Percentiles rank a stretch among this genome's conserved stretches.
phyloP scores from a whole-genome alignment of 2,888 invertebrate species.

The Torymus aiolomorphi region DNA sequence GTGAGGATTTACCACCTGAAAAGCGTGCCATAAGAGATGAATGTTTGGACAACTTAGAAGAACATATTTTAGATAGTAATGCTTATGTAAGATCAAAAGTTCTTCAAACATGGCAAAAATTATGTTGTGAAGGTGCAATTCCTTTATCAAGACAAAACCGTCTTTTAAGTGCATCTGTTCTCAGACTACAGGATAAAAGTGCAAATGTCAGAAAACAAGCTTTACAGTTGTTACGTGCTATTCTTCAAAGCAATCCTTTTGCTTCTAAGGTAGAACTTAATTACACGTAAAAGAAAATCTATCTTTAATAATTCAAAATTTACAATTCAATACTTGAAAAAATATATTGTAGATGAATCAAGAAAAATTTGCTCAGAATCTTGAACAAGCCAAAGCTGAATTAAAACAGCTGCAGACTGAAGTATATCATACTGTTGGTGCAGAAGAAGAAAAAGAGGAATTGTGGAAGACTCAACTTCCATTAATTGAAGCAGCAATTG shows the following conservation, averaged over 20 bases:
- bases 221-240: constrained; percentile 84
- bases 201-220: constrained; percentile 91
- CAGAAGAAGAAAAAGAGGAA: constrained; percentile 67
- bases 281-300: constrained; percentile 66
- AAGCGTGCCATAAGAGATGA: constrained; percentile 84
- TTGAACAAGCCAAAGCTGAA: constrained; percentile 80
- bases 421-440: constrained; percentile 61
- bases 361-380: constrained; percentile 79
- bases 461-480: constrained; percentile 68
- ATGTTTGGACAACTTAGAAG: constrained; percentile 86
- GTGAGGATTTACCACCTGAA: constrained; percentile 83
- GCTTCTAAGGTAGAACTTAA: constrained; percentile 80
- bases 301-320: constrained; percentile 13
- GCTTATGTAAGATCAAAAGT: constrained; percentile 91
- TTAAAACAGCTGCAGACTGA: constrained; percentile 77
- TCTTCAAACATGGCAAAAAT: constrained; percentile 87
- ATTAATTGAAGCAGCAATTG: constrained; percentile 66
- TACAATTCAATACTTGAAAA: constrained; percentile 8
- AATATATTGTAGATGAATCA: constrained; percentile 74
- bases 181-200: constrained; percentile 88
- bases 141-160: constrained; percentile 84
- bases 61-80: constrained; percentile 89
- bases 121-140: constrained; percentile 87
- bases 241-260: constrained; percentile 91
- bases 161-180: constrained; percentile 82